A percentile compares a stretch with the other conserved stretches of the same genome.
Conservation (phyloP, 2,113 vertebrate species). For the Xerus inauris region DNA sequence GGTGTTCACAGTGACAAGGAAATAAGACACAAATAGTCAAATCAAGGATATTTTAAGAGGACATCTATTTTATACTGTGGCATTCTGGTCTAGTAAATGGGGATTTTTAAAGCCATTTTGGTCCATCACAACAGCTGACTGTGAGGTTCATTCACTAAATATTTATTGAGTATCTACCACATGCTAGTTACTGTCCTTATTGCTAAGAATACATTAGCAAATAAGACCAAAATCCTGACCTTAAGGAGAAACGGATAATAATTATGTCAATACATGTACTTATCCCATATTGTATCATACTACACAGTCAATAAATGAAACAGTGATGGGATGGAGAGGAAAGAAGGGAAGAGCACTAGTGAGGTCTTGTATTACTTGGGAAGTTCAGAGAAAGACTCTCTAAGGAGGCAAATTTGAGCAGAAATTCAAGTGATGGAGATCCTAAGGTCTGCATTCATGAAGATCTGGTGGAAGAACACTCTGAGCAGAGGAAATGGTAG, state of each 20-base stretch:
- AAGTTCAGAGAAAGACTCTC: not conserved
- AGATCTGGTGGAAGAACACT: not conserved
- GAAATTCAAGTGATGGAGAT: not conserved
- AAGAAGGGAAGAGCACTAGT: not conserved
- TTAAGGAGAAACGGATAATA: not conserved
- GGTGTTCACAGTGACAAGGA: not conserved
- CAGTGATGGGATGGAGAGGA: not conserved
- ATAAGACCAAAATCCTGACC: not conserved
- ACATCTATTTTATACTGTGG: not conserved
- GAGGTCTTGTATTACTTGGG: not conserved
- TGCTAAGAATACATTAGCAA: not conserved
- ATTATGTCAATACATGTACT: not conserved
- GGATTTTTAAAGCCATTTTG: not conserved
- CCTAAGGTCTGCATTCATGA: not conserved
- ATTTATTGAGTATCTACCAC: not conserved
- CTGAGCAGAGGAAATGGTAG: not conserved
- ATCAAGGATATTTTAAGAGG: not conserved
- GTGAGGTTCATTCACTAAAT: conserved; percentile 12
- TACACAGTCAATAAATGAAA: not conserved
- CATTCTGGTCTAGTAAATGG: not conserved
- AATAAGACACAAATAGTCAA: conserved; percentile 59
- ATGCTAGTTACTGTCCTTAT: not conserved
- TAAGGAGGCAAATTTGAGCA: not conserved
- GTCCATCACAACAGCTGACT: not conserved
- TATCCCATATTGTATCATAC: not conserved